Conservation (phyloP, 2,888 invertebrate species). For the Miltochrista miniata region DNA sequence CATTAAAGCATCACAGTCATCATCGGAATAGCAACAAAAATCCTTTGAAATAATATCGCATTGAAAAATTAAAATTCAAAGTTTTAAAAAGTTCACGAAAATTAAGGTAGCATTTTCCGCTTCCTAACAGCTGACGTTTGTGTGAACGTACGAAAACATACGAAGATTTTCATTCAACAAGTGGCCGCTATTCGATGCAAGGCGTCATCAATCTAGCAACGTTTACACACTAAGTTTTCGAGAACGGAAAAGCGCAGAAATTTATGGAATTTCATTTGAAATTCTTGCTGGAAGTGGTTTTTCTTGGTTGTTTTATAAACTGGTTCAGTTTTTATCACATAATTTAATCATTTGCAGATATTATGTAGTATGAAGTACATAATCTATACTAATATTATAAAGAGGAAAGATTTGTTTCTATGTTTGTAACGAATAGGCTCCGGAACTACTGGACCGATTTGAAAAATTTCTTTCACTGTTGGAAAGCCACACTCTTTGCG, state of each 20-base stretch:
- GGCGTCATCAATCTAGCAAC: slow-evolving; percentile 50
- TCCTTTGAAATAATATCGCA: not conserved
- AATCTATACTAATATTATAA: too few relatives aligned
- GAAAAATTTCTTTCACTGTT: too few relatives aligned
- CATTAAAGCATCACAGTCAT: too few relatives aligned
- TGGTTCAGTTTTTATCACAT: too few relatives aligned
- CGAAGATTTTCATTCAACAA: slow-evolving; percentile 78
- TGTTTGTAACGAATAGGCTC: too few relatives aligned
- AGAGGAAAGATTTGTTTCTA: too few relatives aligned
- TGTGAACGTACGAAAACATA: slow-evolving; percentile 67
- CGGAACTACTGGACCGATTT: too few relatives aligned
- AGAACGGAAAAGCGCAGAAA: slow-evolving; percentile 23
- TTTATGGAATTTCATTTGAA: slow-evolving; percentile 31
- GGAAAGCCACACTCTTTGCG: too few relatives aligned
- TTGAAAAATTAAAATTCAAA: slow-evolving; percentile 1
- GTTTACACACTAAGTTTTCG: slow-evolving; percentile 33
- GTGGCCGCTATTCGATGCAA: slow-evolving; percentile 59
- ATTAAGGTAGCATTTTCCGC: slow-evolving; percentile 51
- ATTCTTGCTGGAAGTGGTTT: slow-evolving; percentile 12
- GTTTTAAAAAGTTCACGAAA: slow-evolving; percentile 6
- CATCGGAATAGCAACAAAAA: too few relatives aligned
- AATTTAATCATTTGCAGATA: too few relatives aligned
- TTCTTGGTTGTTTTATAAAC: not conserved
- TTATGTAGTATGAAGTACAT: too few relatives aligned
- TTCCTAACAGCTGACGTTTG: slow-evolving; percentile 48